Base-by-base conservation (phyloP, 2,797 vertebrate genomes). In the Podarcis siculus region DNA sequence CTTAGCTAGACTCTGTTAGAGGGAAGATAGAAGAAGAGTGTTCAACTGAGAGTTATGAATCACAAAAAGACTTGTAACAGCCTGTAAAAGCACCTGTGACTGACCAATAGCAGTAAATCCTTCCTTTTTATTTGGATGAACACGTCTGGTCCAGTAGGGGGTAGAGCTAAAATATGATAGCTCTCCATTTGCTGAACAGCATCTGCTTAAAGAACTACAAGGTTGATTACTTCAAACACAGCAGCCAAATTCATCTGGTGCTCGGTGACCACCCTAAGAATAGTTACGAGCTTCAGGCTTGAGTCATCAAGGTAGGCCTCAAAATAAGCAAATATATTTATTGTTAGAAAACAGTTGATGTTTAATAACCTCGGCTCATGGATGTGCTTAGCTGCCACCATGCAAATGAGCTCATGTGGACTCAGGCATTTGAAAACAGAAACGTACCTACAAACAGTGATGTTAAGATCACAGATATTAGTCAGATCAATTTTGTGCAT, bases 201-300 rank as follows among this genome's bases (percentile, higher is more conserved):
- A 86, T 86, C 90, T 95, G 89, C 93, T 94, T 95, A 87, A 94
- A 94, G 92, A 91, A 92, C 91, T 61, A 78, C 87, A 86, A 32
- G 79, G 66, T 91, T 92, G 90, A 95, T 94, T 93, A 92, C 90
- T 90, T 86, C 80, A 85, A 86, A 83, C 39, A 66, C 1, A 93
- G 93, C 92, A 94, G 91, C 35, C 89, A 95, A 94, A 95, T 94
- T 91, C 91, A 95, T 95, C 95, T 94, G 89, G 90, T 92, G 94
- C 81, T 95, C 91, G 92, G 86, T 45, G 87, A 94, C 92, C 94
- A 92, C 92, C 87, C 77, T 91, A 86, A 95, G 93, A 89, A 75
- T 67, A 90, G 87, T 86, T 88, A 92, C 85, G 82, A 86, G 35
- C 35, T 88, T 92, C 85, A 92, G 87, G 85, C 76, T 86, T 83